Conservation (phyloP, 2,888 invertebrate species). For the Vesta saturnalis region DNA sequence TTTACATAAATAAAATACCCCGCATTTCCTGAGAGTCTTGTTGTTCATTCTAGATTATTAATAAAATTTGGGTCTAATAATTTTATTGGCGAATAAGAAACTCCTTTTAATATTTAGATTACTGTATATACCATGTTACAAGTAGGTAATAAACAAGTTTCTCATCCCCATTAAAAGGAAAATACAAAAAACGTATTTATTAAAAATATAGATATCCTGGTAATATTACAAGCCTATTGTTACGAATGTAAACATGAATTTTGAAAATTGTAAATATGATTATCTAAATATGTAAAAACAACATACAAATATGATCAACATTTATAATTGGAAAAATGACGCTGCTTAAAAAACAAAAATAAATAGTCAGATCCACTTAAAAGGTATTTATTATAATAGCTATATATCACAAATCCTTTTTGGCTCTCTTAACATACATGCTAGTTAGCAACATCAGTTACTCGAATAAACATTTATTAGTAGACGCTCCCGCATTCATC, state of each 20-base stretch:
- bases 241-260: background rate
- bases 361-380: slow-evolving; percentile 52
- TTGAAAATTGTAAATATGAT: background rate
- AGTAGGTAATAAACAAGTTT: background rate
- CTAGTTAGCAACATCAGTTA: slow-evolving; percentile 64
- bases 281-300: background rate
- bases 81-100: too few species aligned
- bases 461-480: slow-evolving; percentile 60
- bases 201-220: slow-evolving; percentile 3
- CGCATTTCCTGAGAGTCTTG: too few species aligned
- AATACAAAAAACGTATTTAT: slow-evolving; percentile 1
- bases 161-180: background rate
- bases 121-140: background rate
- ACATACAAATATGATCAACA: slow-evolving; percentile 2
- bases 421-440: slow-evolving; percentile 76
- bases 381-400: slow-evolving; percentile 68
- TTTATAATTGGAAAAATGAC: background rate
- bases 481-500: slow-evolving; percentile 52
- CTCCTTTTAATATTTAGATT: too few species aligned
- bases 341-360: slow-evolving; percentile 49
- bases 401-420: slow-evolving; percentile 80
- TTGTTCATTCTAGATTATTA: too few species aligned
- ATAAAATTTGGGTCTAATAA: too few species aligned
- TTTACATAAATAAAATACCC: too few species aligned
- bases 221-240: slow-evolving; percentile 5